Evolutionary conservation across 2,888 invertebrate species (phyloP), one percentile per base, ranked within the genome.

Genomic region (Orthosia gothica): DNA sequence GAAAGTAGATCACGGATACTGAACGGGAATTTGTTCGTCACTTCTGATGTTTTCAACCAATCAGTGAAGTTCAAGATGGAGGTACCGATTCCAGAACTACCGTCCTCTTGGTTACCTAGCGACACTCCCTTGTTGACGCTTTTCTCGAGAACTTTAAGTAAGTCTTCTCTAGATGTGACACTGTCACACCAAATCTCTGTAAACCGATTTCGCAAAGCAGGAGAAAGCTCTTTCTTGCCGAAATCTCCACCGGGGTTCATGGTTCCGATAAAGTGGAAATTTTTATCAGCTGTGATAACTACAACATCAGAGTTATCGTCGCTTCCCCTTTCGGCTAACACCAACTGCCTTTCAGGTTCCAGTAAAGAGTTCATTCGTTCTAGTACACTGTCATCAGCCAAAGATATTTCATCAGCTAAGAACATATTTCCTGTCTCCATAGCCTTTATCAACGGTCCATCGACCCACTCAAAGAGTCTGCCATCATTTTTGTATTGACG

Each of bases 161-260:
- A 96, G 94, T 99, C 99, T 18, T 97, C 96, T 69, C 97, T 96
- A 40, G 97, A 97, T 20, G 97, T 97, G 15, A 98, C 98, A 66
- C 97, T 97, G 72, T 98, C 98, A 90, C 99, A 99, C 99, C 99
- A 99, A 91, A 99, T 99, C 96, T 99, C 99, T 0, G 99, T 99
- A 89, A 99, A 99, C 64, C 99, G 97, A 96, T 99, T 99, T 67
- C 99, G 97, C 66, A 99, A 95, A 0, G 99, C 99, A 0, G 99
- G 99, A 0, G 99, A 99, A 15, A 99, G 96, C 97, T 99, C 99
- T 92, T 99, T 99, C 93, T 99, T 99, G 5, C 99, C 99, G 92
- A 99, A 99, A 97, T 99, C 99, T 1, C 99, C 99, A 16, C 99
- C 99, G 12, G 99, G 99, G 96, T 99, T 99, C 99, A 99, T 99